These are phyloP conservation scores for Palaemon carinicauda DNA, from an alignment of 1,140 invertebrate species.

Conservation along the genomic window DNA sequence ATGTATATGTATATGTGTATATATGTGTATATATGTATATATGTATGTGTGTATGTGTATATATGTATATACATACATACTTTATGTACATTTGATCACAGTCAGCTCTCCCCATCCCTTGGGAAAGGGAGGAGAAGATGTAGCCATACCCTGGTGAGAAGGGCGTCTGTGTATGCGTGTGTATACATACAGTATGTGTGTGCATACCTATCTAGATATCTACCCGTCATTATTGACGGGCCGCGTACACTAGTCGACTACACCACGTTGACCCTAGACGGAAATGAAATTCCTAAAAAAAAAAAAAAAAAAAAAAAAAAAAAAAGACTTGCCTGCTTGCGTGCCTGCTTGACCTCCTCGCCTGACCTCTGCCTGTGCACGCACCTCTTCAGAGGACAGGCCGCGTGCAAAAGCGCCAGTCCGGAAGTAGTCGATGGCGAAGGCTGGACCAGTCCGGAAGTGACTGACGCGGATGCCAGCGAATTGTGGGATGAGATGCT, in stretches of 20 bases:
- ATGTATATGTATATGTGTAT: not conserved
- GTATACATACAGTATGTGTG: too few species aligned
- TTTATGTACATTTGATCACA: too few species aligned
- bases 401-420: conserved; percentile 10
- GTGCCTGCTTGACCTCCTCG: conserved; percentile 43
- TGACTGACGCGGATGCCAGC: conserved; percentile 12
- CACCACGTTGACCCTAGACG: too few species aligned
- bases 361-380: conserved; percentile 43
- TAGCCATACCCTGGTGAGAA: too few species aligned
- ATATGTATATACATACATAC: not conserved
- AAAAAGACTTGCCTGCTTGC: conserved; percentile 48
- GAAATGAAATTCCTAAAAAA: too few species aligned
- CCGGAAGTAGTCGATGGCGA: conserved; percentile 21
- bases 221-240: too few species aligned
- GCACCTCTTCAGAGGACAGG: conserved; percentile 32
- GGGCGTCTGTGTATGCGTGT: not conserved
- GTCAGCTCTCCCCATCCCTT: too few species aligned
- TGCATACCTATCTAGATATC: too few species aligned
- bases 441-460: conserved; percentile 18
- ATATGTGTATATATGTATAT: not conserved
- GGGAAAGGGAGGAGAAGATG: too few species aligned
- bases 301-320: too few species aligned
- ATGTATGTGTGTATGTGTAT: not conserved
- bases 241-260: too few species aligned
- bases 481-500: conserved; percentile 46